phyloP scores from a whole-genome alignment of 2,113 vertebrate species.

The Antechinus flavipes region DNA sequence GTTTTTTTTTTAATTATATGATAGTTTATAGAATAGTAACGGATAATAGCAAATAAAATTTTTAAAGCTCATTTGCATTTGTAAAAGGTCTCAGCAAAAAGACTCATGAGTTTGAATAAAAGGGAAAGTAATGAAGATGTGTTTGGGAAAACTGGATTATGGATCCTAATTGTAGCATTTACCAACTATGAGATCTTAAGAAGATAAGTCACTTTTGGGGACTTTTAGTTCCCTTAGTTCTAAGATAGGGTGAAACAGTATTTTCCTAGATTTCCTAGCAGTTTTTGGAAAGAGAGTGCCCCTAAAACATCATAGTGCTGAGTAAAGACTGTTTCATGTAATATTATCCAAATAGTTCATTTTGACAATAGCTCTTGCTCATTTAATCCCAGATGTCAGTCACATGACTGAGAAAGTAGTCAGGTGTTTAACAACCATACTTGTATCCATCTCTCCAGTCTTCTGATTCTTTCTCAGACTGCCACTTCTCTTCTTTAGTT shows the following conservation, averaged over 20 bases:
- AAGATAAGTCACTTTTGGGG: not conserved
- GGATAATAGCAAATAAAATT: not conserved
- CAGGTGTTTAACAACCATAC: not conserved
- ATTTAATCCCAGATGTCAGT: not conserved
- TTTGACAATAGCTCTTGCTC: not conserved
- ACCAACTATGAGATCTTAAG: not conserved
- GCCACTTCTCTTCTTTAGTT: not conserved
- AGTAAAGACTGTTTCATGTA: not conserved
- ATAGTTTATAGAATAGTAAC: not conserved
- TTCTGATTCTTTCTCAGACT: not conserved
- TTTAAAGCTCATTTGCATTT: not conserved
- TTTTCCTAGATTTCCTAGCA: not conserved
- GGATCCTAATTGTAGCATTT: not conserved
- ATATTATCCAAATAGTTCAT: not conserved
- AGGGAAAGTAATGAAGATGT: not conserved
- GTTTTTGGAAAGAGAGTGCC: not conserved
- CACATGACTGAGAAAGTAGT: not conserved
- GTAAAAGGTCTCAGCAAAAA: not conserved
- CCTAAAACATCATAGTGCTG: not conserved
- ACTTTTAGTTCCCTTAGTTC: not conserved
- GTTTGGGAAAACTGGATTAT: not conserved
- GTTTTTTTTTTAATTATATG: not conserved
- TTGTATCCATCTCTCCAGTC: not conserved
- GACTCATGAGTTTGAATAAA: not conserved
- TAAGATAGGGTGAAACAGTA: not conserved